Percentiles rank a stretch among this genome's conserved stretches.
Conservation (phyloP, 2,113 vertebrate species). For the Marmota flaviventris region DNA sequence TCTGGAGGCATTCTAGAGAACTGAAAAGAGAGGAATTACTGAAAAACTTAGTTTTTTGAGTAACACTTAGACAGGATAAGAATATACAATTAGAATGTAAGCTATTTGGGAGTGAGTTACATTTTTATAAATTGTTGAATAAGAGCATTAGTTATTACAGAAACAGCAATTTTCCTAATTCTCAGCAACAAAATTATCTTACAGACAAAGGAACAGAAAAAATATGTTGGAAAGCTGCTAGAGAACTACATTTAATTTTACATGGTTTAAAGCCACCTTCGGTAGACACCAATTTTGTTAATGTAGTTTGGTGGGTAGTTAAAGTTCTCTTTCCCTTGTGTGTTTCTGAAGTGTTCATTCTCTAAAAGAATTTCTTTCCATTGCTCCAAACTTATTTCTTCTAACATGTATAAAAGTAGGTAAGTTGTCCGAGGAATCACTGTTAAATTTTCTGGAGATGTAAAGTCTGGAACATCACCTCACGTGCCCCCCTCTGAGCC, state of each 20-base stretch:
- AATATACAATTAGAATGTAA: neutral
- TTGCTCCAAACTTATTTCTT: neutral
- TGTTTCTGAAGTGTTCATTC: neutral
- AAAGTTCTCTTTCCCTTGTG: neutral
- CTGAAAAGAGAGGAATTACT: conserved; percentile 76
- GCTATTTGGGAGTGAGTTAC: neutral
- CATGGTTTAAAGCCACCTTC: conserved; percentile 35
- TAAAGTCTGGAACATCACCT: neutral
- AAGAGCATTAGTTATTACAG: neutral
- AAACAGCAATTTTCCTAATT: neutral
- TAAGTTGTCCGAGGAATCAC: neutral
- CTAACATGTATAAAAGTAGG: conserved; percentile 23
- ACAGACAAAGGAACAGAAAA: neutral
- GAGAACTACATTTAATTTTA: neutral
- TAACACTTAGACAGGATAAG: conserved; percentile 58
- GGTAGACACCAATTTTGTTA: neutral
- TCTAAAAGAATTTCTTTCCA: neutral
- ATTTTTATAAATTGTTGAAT: conserved; percentile 55
- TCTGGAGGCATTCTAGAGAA: conserved; percentile 89
- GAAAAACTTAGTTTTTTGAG: conserved; percentile 75
- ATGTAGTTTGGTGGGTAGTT: neutral
- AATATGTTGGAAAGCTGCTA: neutral
- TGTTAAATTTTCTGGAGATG: neutral
- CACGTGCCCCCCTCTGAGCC: neutral
- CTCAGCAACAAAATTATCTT: conserved; percentile 38